Percentiles rank a stretch among this genome's conserved stretches.
phyloP scores from a whole-genome alignment of 2,888 invertebrate species.

The Galerucella calmariensis region DNA sequence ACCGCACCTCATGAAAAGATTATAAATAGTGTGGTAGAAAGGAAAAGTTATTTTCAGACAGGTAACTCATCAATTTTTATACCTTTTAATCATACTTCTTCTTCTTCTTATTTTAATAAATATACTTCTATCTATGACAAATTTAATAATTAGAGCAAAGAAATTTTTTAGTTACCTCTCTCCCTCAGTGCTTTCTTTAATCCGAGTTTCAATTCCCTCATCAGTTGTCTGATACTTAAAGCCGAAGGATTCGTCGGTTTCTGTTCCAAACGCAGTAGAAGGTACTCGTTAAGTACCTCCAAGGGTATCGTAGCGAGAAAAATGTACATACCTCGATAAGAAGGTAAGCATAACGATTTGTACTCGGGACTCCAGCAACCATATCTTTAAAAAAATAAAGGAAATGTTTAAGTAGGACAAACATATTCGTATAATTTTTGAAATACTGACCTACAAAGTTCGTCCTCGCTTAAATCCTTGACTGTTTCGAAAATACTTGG shows the following conservation, averaged over 20 bases:
- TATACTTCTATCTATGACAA: too few species aligned
- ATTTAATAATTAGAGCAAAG: not conserved
- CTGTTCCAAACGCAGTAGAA: constrained; percentile 85
- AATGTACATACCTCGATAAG: constrained; percentile 86
- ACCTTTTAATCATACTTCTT: too few species aligned
- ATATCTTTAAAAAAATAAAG: constrained; percentile 62
- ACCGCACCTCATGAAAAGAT: too few species aligned
- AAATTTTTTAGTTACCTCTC: constrained; percentile 62
- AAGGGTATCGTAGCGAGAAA: constrained; percentile 87
- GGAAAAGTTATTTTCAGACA: too few species aligned
- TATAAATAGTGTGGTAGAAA: too few species aligned
- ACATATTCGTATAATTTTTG: not conserved
- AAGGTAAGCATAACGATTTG: constrained; percentile 81
- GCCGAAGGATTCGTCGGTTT: constrained; percentile 86
- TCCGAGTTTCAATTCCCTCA: constrained; percentile 86
- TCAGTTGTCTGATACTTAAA: constrained; percentile 84
- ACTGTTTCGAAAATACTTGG: constrained; percentile 53
- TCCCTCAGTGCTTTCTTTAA: constrained; percentile 85
- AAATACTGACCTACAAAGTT: constrained; percentile 75
- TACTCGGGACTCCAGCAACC: constrained; percentile 85
- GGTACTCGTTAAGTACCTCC: constrained; percentile 93
- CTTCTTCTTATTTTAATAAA: not conserved
- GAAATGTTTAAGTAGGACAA: not conserved
- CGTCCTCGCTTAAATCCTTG: constrained; percentile 63
- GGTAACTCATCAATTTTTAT: too few species aligned